Evolutionary conservation across 92 coral and sea anemone genomes (phyloP).

Genomic region (Desmophyllum pertusum): DNA sequence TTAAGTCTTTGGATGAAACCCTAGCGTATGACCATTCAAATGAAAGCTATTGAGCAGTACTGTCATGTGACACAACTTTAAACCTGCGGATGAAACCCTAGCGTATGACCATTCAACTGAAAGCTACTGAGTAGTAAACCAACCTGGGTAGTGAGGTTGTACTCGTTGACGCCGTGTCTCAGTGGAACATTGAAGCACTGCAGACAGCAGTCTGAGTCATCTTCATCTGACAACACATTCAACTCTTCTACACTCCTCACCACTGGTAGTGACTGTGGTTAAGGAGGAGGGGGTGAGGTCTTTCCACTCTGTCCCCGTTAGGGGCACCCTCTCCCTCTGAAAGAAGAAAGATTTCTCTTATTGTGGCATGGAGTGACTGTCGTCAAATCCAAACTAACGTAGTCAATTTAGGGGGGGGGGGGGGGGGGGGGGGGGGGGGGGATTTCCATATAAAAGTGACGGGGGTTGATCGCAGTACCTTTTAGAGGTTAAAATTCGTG

Average conservation of each 20-base stretch:
- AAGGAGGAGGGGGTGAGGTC: slow-evolving; percentile 18
- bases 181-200: slow-evolving; percentile 80
- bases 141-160: slow-evolving; percentile 81
- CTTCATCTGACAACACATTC: slow-evolving; percentile 57
- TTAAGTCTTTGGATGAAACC: background rate
- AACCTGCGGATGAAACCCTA: background rate
- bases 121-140: background rate
- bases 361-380: background rate
- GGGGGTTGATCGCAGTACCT: no score
- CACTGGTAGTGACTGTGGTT: slow-evolving; percentile 53
- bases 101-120: background rate
- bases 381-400: no score
- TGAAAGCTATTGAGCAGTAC: background rate
- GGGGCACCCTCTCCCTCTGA: slow-evolving; percentile 23
- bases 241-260: slow-evolving; percentile 75
- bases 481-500: no score
- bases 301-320: background rate
- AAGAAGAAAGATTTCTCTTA: background rate
- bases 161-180: slow-evolving; percentile 73
- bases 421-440: no score
- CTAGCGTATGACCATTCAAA: background rate
- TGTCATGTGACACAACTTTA: background rate
- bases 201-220: slow-evolving; percentile 60
- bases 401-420: no score
- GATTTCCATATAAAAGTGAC: no score